Evolutionary conservation across 1,140 invertebrate genomes (phyloP).

Genomic region (Melanaphis sacchari): DNA sequence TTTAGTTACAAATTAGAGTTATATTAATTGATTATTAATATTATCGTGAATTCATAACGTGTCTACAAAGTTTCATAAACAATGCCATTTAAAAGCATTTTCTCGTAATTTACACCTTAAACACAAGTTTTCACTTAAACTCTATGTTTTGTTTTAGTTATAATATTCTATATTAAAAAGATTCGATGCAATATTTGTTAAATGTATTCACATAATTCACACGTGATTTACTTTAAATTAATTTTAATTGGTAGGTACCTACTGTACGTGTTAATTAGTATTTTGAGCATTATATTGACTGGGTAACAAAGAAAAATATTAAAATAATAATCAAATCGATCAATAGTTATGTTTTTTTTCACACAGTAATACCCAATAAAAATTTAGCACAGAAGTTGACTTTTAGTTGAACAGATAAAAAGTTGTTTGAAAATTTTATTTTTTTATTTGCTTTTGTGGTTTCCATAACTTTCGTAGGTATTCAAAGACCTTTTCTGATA

Average conservation of each 20-base stretch:
- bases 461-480: not conserved
- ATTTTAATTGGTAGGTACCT: not conserved
- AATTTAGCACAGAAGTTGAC: not conserved
- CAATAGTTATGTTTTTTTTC: not conserved
- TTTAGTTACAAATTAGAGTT: not conserved
- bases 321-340: not conserved
- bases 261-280: not conserved
- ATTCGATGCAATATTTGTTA: not conserved
- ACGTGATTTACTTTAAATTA: not conserved
- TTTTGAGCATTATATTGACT: not conserved
- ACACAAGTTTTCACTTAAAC: slow-evolving; percentile 1
- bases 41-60: not conserved
- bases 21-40: not conserved
- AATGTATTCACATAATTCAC: not conserved
- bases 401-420: too few species aligned
- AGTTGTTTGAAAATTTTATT: not conserved
- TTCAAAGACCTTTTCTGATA: too few species aligned
- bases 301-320: not conserved
- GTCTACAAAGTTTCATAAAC: not conserved
- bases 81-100: not conserved
- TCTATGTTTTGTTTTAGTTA: not conserved
- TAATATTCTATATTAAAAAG: not conserved
- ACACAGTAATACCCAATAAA: not conserved
- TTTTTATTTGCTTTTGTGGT: not conserved
- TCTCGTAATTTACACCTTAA: not conserved